Conservation (phyloP, 2,888 invertebrate genomes). For the Synanthedon formicaeformis region DNA sequence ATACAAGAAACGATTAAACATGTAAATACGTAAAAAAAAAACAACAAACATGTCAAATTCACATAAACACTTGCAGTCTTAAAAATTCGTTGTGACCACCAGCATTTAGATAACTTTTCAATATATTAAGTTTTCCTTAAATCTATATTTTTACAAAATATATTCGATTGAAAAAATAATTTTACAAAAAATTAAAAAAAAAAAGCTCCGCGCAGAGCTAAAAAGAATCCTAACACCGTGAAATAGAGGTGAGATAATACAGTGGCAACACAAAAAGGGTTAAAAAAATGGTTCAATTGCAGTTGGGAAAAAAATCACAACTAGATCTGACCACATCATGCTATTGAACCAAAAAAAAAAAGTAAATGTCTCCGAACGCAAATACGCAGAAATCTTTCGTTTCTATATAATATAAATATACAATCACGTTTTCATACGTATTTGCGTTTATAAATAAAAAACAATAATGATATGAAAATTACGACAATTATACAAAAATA, state of each 20-base stretch:
- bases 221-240: conserved; percentile 43
- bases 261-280: conserved; percentile 43
- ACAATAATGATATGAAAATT: neutral
- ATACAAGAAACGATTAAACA: conserved; percentile 43
- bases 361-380: too few relatives aligned
- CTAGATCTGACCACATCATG: too few relatives aligned
- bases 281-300: too few relatives aligned
- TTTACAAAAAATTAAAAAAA: conserved; percentile 15
- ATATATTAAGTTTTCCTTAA: conserved; percentile 9
- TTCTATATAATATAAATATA: too few relatives aligned
- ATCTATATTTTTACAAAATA: conserved; percentile 51
- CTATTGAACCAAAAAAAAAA: too few relatives aligned
- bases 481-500: conserved; percentile 1
- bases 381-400: too few relatives aligned
- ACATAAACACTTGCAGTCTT: conserved; percentile 61
- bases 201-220: conserved; percentile 53
- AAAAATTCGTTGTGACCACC: conserved; percentile 67
- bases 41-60: conserved; percentile 44
- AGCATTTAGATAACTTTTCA: conserved; percentile 39
- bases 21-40: conserved; percentile 35
- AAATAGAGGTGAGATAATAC: conserved; percentile 16
- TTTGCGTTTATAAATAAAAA: too few relatives aligned
- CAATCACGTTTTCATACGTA: too few relatives aligned
- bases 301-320: too few relatives aligned
- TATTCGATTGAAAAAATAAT: conserved; percentile 50